phyloP scores from a whole-genome alignment of 2,113 vertebrate genomes.

The Ctenodactylus gundi region DNA sequence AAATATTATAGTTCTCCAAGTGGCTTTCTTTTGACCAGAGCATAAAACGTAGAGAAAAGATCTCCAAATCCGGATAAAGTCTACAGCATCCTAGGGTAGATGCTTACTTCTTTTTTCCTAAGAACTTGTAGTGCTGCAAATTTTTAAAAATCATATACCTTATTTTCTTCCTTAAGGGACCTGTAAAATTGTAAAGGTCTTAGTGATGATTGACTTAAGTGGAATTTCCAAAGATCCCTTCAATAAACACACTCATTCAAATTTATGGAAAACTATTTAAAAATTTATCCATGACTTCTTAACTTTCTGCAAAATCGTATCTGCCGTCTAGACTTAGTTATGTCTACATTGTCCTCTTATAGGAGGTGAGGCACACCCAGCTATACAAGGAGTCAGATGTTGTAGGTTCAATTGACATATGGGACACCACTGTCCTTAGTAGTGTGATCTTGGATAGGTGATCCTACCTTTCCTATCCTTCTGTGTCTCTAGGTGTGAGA shows the following conservation, averaged over 20 bases:
- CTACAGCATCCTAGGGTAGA: neutral
- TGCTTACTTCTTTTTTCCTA: neutral
- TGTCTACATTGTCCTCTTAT: neutral
- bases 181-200: constrained; percentile 19
- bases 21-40: neutral
- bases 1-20: neutral
- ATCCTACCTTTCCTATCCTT: neutral
- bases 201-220: neutral
- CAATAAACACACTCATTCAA: neutral
- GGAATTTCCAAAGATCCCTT: neutral
- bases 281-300: neutral
- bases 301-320: constrained; percentile 16
- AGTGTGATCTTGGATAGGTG: neutral
- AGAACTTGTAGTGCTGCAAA: neutral
- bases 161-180: constrained; percentile 7
- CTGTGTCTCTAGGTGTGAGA: neutral
- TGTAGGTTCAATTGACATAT: neutral
- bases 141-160: neutral
- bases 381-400: neutral
- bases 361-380: neutral
- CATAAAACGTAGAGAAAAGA: neutral
- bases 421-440: neutral
- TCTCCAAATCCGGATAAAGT: neutral
- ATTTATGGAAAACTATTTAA: neutral
- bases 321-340: neutral